Conservation (phyloP, 1,140 invertebrate species). For the Homarus americanus region DNA sequence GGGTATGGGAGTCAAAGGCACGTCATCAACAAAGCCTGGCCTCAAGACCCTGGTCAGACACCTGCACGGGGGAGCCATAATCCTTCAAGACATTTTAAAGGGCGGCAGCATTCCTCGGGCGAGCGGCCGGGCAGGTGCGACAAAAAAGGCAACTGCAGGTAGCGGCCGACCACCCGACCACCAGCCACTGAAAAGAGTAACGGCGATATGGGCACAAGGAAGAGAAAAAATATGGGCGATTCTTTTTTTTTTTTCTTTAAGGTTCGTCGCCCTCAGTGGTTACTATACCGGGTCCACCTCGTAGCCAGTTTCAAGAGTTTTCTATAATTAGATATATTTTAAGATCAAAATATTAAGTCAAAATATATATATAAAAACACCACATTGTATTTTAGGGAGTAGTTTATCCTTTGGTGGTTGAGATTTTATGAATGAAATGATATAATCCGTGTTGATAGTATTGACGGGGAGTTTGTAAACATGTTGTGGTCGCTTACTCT, state of each 20-base stretch:
- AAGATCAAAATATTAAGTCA: too few species aligned
- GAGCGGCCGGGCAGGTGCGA: neutral
- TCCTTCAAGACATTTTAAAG: constrained; percentile 9
- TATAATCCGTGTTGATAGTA: too few species aligned
- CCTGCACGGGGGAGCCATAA: neutral
- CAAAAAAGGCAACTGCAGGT: neutral
- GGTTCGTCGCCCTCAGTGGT: too few species aligned
- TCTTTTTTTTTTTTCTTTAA: neutral
- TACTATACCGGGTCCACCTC: too few species aligned
- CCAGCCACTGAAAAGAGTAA: neutral
- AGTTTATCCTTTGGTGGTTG: too few species aligned
- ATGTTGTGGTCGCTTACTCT: too few species aligned
- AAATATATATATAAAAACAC: too few species aligned
- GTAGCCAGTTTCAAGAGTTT: too few species aligned
- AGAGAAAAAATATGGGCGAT: neutral
- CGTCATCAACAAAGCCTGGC: neutral
- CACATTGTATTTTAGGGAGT: too few species aligned
- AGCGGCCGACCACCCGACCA: neutral
- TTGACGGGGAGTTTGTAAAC: too few species aligned
- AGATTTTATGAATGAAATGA: too few species aligned
- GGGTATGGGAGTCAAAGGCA: neutral
- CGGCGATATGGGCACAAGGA: neutral
- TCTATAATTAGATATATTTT: too few species aligned
- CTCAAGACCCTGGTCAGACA: neutral
- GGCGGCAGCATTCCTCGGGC: neutral